These are phyloP conservation scores for Sebastes trivittatus DNA, from an alignment of 2,797 vertebrate species.

Conservation along the genomic window DNA sequence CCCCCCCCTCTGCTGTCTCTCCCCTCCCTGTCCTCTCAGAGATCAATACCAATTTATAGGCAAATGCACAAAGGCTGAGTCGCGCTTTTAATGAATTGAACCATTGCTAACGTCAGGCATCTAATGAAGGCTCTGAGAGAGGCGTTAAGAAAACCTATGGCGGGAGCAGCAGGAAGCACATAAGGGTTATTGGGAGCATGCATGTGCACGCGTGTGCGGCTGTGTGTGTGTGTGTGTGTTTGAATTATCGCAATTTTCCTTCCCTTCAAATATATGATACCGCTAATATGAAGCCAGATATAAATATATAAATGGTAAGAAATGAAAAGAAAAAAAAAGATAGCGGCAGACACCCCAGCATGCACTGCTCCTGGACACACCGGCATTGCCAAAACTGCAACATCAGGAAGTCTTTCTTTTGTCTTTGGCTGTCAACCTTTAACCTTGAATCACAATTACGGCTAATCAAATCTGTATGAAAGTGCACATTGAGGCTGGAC, in stretches of 20 bases:
- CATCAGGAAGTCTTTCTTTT: constrained; percentile 17
- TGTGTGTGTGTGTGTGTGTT: background rate
- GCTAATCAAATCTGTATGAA: constrained; percentile 36
- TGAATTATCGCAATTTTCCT: background rate
- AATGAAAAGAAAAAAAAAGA: no score
- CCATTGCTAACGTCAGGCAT: constrained; percentile 78
- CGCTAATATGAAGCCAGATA: background rate
- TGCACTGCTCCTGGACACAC: background rate
- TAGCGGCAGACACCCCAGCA: background rate
- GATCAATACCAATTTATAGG: constrained; percentile 91
- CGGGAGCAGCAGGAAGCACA: constrained; percentile 32
- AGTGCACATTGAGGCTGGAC: background rate
- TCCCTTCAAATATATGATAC: background rate
- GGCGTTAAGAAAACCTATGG: constrained; percentile 82
- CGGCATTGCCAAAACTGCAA: constrained; percentile 3
- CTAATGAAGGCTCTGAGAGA: constrained; percentile 84
- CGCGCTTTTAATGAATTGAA: constrained; percentile 86
- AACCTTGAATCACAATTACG: constrained; percentile 39
- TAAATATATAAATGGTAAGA: background rate
- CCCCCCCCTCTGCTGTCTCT: background rate
- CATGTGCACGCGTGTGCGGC: background rate
- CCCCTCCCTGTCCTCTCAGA: constrained; percentile 46
- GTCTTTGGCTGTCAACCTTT: constrained; percentile 31
- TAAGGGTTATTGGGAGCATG: constrained; percentile 7
- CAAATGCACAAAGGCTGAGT: constrained; percentile 85